Evolutionary conservation across 2,888 invertebrate genomes (phyloP), one percentile per base, ranked within the genome.

Genomic region (Apoda limacodes): DNA sequence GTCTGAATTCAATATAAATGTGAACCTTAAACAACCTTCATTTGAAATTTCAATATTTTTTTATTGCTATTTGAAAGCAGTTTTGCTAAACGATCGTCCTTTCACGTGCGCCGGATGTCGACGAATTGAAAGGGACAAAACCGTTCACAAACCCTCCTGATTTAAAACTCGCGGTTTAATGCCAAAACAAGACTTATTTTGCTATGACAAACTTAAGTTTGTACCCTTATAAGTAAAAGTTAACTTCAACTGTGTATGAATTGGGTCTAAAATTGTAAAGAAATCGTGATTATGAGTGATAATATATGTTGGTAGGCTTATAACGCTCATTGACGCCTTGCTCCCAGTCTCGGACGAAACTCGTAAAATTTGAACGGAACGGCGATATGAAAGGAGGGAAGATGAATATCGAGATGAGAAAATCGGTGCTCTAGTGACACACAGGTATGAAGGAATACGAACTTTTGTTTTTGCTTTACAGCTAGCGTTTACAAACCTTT

Each of bases 91-190:
- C 46, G 55, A 55, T 54, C 53, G 46, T 43, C 43, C 34, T 42
- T 63, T 66, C 76, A 74, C 74, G 72, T 75, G 70, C 55, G 58
- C 75, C 72, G 76, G 74, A 76, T 69, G 68, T 61, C 46, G 47
- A 50, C 58, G 5, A 17, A 7, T 60, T 62, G 62, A 66, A 70
- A 60, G 53, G 63, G 52, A 59, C 62, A 59, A 57, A 61, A 57
- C 62, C 58, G 59, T 67, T 63, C 58, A 61, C 39, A 46, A 52
- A 50, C 53, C 58, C 62, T 61, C 63, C 67, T 59, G 50, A 61
- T 51, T 48, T 48, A 48, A 17, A 60, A 60, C 55, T 64, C 62
- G 60, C 63, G 58, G 67, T 60, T 62, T 62, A 59, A 60, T 59
- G 62, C 60, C 61, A 60, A 69, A 66, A 71, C 63, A 69, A 60